Percentiles rank a stretch among this genome's conserved stretches.
phyloP scores from a whole-genome alignment of 2,888 invertebrate species.

The Baccha elongata region DNA sequence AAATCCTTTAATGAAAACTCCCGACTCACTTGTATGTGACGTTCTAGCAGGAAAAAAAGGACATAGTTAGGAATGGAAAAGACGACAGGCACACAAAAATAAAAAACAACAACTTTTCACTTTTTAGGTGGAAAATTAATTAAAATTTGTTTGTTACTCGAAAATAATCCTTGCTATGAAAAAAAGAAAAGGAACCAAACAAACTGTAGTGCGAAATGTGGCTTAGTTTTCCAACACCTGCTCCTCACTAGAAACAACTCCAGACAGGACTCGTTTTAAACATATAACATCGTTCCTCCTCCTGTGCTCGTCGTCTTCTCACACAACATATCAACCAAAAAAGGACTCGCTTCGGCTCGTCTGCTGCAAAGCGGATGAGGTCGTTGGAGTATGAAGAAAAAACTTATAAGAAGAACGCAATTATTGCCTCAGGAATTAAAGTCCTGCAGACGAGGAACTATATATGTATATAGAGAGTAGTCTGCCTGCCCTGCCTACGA shows the following conservation, averaged over 20 bases:
- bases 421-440: slow-evolving; percentile 54
- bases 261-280: slow-evolving; percentile 52
- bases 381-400: slow-evolving; percentile 33
- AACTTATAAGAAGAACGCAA: slow-evolving; percentile 50
- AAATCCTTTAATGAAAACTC: slow-evolving; percentile 62
- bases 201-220: slow-evolving; percentile 58
- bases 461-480: neutral
- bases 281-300: slow-evolving; percentile 35
- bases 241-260: slow-evolving; percentile 46
- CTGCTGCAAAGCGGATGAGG: slow-evolving; percentile 35
- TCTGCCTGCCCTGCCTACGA: slow-evolving; percentile 22
- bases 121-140: slow-evolving; percentile 67
- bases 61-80: neutral
- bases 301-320: neutral
- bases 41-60: slow-evolving; percentile 20
- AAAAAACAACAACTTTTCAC: slow-evolving; percentile 38
- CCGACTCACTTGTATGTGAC: slow-evolving; percentile 22
- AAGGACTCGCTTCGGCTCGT: slow-evolving; percentile 9
- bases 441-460: slow-evolving; percentile 47
- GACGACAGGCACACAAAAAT: slow-evolving; percentile 14
- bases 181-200: slow-evolving; percentile 25
- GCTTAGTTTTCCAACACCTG: slow-evolving; percentile 67
- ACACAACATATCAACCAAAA: slow-evolving; percentile 33
- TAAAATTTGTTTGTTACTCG: slow-evolving; percentile 71
- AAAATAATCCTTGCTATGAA: slow-evolving; percentile 59